Evolutionary conservation across 2,888 invertebrate genomes (phyloP), one percentile per base, ranked within the genome.

Genomic region (Drosophila trichaetosa): DNA sequence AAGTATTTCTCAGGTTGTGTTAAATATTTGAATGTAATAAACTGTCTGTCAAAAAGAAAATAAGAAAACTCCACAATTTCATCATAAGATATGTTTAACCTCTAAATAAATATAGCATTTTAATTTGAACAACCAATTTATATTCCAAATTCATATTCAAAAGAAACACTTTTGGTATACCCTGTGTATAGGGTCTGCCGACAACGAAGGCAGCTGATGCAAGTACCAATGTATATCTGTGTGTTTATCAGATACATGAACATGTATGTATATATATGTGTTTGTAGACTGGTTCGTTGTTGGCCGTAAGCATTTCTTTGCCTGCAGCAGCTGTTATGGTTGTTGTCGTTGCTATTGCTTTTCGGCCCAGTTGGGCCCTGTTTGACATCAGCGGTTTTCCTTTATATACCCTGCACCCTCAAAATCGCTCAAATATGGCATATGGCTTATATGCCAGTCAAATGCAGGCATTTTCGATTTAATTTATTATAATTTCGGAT

Each of bases 351-450:
- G 52, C 11, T 58, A 51, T 29, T 69, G 62, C 58, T 51, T 11
- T 27, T 57, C 29, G 60, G 61, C 64, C 62, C 70, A 71, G 80
- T 75, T 75, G 69, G 57, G 33, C 8, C 33, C 75, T 71, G 61
- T 86, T 83, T 74, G 72, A 77, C 57, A 75, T 66, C 70, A 64
- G 54, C 67, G 64, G 54, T 38, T 72, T 58, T 54, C 48, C 42
- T 42, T 49, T 58, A 40, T 33, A 34, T 31, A 69, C 58, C 38
- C 67, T 48, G 56, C 56, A 69, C 5, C 6, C 24, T 4, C 36
- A 29, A 31, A 33, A 18, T 18, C 6, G 33, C 13, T 18, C 2
- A 21, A 21, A 13, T 13, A 3, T 3, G 16, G 38, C 13, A n/a
- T 29, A 40, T 54, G 16, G 18, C 16, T 16, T 38, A 16, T 21